Conservation (phyloP, 2,888 invertebrate species). For the Andrena trimmerana region DNA sequence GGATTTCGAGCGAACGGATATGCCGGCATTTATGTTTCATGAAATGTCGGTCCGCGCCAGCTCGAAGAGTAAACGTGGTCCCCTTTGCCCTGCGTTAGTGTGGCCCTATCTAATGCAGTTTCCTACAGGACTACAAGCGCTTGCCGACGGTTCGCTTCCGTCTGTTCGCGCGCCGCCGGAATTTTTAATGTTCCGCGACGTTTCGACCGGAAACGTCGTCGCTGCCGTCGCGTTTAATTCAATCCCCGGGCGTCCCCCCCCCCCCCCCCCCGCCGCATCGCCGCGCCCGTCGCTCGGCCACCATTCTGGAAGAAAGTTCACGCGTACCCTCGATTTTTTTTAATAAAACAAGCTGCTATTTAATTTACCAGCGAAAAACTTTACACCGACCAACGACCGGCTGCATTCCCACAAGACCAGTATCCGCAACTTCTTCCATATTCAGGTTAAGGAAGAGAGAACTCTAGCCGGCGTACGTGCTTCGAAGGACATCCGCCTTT, state of each 20-base stretch:
- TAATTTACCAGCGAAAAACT: conserved; percentile 5
- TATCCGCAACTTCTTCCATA: conserved; percentile 41
- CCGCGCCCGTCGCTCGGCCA: background rate
- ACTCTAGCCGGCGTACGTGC: conserved; percentile 41
- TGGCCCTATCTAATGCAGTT: conserved; percentile 59
- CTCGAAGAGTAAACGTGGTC: conserved; percentile 52
- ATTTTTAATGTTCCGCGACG: conserved; percentile 30
- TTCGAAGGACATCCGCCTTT: conserved; percentile 29
- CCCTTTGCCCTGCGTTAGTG: conserved; percentile 48
- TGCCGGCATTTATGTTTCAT: conserved; percentile 61
- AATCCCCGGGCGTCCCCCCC: background rate
- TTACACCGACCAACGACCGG: background rate
- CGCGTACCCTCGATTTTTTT: conserved; percentile 10
- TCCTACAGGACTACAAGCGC: conserved; percentile 51
- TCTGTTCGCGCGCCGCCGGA: background rate
- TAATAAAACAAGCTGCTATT: conserved; percentile 23
- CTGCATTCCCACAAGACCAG: conserved; percentile 5
- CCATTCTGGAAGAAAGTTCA: too few species aligned
- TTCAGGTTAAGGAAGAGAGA: conserved; percentile 55
- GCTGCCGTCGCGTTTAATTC: conserved; percentile 4
- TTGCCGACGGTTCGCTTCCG: conserved; percentile 1
- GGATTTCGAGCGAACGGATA: conserved; percentile 60
- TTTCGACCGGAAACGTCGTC: background rate
- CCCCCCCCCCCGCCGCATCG: background rate
- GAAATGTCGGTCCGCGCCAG: conserved; percentile 47